Conservation (phyloP, 1,140 invertebrate genomes). For the Solenopsis invicta region DNA sequence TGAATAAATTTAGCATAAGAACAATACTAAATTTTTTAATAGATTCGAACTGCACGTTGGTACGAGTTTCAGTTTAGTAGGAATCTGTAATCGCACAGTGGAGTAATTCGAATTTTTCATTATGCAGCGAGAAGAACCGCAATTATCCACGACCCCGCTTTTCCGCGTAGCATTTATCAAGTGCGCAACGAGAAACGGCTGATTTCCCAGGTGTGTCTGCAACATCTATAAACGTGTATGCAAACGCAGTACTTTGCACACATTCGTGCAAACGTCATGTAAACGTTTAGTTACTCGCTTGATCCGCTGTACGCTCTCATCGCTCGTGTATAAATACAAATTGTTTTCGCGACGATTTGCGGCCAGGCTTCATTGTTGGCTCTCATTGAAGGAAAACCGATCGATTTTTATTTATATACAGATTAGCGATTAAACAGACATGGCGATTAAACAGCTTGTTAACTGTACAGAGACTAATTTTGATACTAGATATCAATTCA, state of each 20-base stretch:
- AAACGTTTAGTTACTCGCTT: conserved; percentile 29
- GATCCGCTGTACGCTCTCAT: not conserved
- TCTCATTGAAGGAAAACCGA: not conserved
- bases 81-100: not conserved
- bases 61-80: not conserved
- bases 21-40: not conserved
- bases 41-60: not conserved
- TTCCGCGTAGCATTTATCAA: conserved; percentile 76
- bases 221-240: conserved; percentile 26
- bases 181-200: conserved; percentile 70
- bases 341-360: not conserved
- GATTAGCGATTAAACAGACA: not conserved
- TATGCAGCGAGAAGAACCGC: conserved; percentile 51
- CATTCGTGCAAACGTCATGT: conserved; percentile 9
- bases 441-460: not conserved
- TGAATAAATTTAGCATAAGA: not conserved
- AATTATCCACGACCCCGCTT: conserved; percentile 71
- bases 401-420: not conserved
- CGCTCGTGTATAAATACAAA: not conserved
- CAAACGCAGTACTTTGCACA: conserved; percentile 5
- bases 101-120: conserved; percentile 71
- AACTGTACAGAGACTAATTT: not conserved
- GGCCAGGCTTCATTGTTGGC: not conserved
- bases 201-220: conserved; percentile 79
- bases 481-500: not conserved